Conservation (phyloP, 2,113 vertebrate species). For the Atlantisia rogersi region DNA sequence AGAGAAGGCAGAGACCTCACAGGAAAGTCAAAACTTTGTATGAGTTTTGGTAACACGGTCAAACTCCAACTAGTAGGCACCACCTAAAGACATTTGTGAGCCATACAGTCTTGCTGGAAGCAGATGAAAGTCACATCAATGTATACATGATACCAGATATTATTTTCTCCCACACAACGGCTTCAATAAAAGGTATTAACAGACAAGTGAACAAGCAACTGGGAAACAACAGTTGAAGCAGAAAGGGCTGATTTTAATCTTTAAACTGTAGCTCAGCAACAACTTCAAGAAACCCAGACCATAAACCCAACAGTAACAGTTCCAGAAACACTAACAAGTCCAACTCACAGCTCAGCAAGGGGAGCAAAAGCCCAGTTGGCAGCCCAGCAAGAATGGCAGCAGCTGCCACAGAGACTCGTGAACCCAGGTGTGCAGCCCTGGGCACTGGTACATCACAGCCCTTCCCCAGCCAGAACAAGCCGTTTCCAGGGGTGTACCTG, state of each 20-base stretch:
- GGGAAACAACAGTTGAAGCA: not conserved
- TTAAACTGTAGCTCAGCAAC: not conserved
- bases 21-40: rapidly evolving
- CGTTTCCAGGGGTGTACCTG: not conserved
- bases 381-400: not conserved
- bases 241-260: slow-evolving; percentile 13
- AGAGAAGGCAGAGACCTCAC: not conserved
- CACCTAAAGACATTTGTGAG: not conserved
- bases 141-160: not conserved
- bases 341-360: not conserved
- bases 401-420: not conserved
- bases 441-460: not conserved
- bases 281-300: not conserved
- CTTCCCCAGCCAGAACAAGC: slow-evolving; percentile 3
- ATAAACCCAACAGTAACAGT: not conserved
- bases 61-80: not conserved
- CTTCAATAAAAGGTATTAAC: not conserved
- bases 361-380: not conserved
- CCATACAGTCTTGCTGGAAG: not conserved
- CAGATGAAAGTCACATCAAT: not conserved
- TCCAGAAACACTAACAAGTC: not conserved
- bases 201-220: not conserved
- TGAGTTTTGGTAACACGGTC: not conserved
- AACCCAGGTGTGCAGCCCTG: slow-evolving; percentile 32
- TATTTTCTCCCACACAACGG: not conserved